These are phyloP conservation scores for Toxotes jaculatrix DNA, from an alignment of 2,113 vertebrate species.

Conservation along the genomic window DNA sequence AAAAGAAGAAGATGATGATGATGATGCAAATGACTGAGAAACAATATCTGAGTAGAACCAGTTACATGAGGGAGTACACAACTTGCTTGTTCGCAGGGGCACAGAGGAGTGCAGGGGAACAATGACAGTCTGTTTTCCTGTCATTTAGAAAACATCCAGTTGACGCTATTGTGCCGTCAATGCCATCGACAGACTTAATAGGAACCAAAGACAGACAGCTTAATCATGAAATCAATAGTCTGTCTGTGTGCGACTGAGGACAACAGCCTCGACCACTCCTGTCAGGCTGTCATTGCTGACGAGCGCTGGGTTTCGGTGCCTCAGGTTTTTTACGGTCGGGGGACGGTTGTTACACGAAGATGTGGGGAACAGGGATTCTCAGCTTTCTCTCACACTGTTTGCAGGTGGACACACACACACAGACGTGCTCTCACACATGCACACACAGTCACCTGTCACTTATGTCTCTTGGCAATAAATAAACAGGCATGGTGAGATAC, in stretches of 20 bases:
- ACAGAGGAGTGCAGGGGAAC: conserved; percentile 17
- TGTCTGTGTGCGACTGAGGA: conserved; percentile 55
- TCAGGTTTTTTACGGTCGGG: background rate
- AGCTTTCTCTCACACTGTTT: background rate
- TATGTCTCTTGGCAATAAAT: background rate
- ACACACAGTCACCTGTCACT: background rate
- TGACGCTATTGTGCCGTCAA: conserved; percentile 31
- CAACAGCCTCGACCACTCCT: conserved; percentile 39
- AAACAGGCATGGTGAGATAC: background rate
- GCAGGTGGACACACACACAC: background rate
- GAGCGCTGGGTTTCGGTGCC: conserved; percentile 28
- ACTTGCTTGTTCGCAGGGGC: background rate
- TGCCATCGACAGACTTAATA: conserved; percentile 66
- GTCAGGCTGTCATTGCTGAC: conserved; percentile 52
- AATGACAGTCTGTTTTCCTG: conserved; percentile 29
- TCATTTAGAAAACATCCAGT: conserved; percentile 58
- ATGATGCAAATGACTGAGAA: background rate
- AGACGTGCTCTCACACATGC: background rate
- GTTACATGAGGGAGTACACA: background rate
- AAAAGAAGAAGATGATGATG: background rate
- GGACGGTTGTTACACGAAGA: background rate
- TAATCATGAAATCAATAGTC: conserved; percentile 78
- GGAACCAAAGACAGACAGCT: conserved; percentile 67
- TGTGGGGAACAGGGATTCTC: background rate
- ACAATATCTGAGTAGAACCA: background rate